phyloP scores from a whole-genome alignment of 2,113 vertebrate species.

The Psammodynastes pulverulentus region DNA sequence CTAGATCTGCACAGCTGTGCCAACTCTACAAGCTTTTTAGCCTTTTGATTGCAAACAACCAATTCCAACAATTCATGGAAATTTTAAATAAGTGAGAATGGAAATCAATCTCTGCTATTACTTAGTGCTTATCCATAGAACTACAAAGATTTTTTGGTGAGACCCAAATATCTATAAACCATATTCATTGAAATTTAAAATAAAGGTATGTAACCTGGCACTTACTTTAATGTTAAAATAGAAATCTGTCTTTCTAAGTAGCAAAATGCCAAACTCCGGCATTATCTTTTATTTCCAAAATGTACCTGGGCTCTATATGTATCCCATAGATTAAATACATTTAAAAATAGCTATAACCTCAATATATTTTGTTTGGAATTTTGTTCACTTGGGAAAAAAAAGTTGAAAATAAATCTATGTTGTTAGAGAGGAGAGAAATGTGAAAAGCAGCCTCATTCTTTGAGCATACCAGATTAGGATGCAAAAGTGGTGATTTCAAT shows the following conservation, averaged over 20 bases:
- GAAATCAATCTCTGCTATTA: not conserved
- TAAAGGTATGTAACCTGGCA: not conserved
- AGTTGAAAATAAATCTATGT: not conserved
- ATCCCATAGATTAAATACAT: not conserved
- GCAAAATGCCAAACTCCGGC: not conserved
- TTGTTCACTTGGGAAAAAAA: not conserved
- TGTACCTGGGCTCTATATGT: not conserved
- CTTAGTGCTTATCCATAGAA: not conserved
- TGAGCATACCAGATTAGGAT: not conserved
- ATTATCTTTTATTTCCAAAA: not conserved
- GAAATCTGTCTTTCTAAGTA: not conserved
- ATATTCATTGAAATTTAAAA: not conserved
- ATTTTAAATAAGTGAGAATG: not conserved
- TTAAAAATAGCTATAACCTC: not conserved
- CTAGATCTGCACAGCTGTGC: not conserved
- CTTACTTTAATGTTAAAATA: not conserved
- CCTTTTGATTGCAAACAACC: not conserved
- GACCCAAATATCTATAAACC: not conserved
- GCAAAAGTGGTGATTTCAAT: not conserved
- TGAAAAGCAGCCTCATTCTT: not conserved
- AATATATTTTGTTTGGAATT: not conserved
- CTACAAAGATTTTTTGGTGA: not conserved
- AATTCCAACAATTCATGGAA: not conserved
- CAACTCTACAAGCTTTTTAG: not conserved
- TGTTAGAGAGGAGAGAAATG: not conserved